These are phyloP conservation scores for Hippopotamus amphibius DNA, from an alignment of 2,113 vertebrate genomes.

Conservation along the genomic window DNA sequence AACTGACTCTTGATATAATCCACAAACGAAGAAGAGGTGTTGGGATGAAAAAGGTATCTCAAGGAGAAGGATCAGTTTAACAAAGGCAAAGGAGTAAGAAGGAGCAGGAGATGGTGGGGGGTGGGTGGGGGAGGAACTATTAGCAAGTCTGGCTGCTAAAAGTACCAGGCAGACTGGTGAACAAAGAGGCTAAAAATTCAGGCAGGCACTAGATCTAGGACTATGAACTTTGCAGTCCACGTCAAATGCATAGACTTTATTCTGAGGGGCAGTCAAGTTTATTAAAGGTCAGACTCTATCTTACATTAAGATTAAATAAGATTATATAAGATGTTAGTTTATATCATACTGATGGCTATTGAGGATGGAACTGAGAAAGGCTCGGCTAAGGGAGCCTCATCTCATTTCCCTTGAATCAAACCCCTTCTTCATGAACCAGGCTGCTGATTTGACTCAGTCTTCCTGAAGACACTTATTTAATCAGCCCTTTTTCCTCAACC, in stretches of 20 bases:
- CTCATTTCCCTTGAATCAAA: not conserved
- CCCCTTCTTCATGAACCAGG: not conserved
- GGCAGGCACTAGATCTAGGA: not conserved
- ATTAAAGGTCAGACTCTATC: not conserved
- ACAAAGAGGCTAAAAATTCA: not conserved
- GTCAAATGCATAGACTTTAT: not conserved
- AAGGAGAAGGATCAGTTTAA: not conserved
- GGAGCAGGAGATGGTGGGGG: not conserved
- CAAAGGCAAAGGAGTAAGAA: not conserved
- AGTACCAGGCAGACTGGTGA: not conserved
- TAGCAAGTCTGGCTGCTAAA: not conserved
- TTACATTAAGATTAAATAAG: not conserved
- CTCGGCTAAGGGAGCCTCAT: not conserved
- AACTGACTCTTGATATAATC: not conserved
- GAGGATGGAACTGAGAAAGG: not conserved
- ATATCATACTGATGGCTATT: not conserved
- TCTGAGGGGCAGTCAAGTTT: not conserved
- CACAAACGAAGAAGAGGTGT: not conserved
- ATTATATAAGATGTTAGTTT: slow-evolving; percentile 11
- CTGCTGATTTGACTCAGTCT: not conserved
- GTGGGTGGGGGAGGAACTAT: not conserved
- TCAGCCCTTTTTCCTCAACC: not conserved
- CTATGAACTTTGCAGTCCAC: not conserved
- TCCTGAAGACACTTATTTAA: slow-evolving; percentile 31
- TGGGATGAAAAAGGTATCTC: not conserved